A percentile compares a stretch with the other conserved stretches of the same genome.
Evolutionary conservation across 2,113 vertebrate species (phyloP).

Genomic region (Rallus limicola): DNA sequence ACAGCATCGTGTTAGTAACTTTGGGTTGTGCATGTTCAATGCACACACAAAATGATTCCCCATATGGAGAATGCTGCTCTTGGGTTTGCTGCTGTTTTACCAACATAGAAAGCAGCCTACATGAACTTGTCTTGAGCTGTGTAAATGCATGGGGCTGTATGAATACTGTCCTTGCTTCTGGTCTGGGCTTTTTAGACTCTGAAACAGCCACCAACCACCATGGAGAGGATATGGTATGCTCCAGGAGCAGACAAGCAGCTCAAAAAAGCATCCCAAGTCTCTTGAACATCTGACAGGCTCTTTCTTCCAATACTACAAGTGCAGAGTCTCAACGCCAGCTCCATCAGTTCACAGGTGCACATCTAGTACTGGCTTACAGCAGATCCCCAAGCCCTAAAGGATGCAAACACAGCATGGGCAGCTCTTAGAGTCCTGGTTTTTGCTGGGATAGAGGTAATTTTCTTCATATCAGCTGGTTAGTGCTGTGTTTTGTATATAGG

Average conservation of each 20-base stretch:
- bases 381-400: not conserved
- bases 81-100: not conserved
- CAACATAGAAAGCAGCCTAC: not conserved
- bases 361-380: not conserved
- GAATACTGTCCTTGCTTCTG: not conserved
- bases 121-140: not conserved
- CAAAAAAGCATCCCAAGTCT: not conserved
- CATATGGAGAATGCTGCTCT: accelerated
- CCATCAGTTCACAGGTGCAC: not conserved
- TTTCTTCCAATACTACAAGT: not conserved
- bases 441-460: no score
- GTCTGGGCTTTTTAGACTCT: not conserved
- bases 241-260: not conserved
- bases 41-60: not conserved
- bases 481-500: no score
- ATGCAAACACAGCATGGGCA: not conserved
- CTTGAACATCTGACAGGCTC: not conserved
- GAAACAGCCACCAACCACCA: not conserved
- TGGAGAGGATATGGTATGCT: not conserved
- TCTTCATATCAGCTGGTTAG: no score
- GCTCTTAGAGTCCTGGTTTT: not conserved
- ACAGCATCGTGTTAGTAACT: accelerated
- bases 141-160: not conserved
- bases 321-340: not conserved
- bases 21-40: accelerated